Percentiles rank a stretch among this genome's conserved stretches.
These are phyloP conservation scores for Chionoecetes opilio DNA, from an alignment of 1,140 invertebrate species.

Conservation along the genomic window DNA sequence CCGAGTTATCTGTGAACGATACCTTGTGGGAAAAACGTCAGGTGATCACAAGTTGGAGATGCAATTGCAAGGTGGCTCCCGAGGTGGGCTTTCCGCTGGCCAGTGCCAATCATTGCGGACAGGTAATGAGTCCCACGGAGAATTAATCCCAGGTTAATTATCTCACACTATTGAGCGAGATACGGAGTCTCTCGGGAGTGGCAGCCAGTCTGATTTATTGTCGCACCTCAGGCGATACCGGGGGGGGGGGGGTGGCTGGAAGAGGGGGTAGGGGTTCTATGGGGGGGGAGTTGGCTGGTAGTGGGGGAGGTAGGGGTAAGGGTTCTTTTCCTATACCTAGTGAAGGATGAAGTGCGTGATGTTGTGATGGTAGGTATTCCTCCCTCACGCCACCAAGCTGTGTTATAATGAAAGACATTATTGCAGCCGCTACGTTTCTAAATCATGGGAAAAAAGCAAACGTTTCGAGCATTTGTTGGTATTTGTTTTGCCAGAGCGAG, in stretches of 20 bases:
- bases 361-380: too few relatives aligned
- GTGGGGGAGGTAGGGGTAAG: background rate
- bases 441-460: too few relatives aligned
- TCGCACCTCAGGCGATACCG: slow-evolving; percentile 37
- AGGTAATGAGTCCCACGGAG: slow-evolving; percentile 69
- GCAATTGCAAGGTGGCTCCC: slow-evolving; percentile 65
- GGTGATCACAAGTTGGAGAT: slow-evolving; percentile 68
- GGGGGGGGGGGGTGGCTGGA: background rate
- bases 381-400: too few relatives aligned
- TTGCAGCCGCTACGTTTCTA: too few relatives aligned
- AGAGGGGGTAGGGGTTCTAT: too few relatives aligned
- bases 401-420: too few relatives aligned
- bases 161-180: slow-evolving; percentile 62
- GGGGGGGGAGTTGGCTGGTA: background rate
- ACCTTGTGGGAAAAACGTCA: slow-evolving; percentile 69
- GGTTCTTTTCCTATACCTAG: too few relatives aligned
- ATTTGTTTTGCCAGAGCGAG: too few relatives aligned
- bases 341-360: too few relatives aligned
- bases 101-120: slow-evolving; percentile 76
- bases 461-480: too few relatives aligned
- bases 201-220: slow-evolving; percentile 58
- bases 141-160: slow-evolving; percentile 74
- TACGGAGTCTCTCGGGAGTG: slow-evolving; percentile 46
- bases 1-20: slow-evolving; percentile 70
- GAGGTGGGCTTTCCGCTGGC: slow-evolving; percentile 63